phyloP scores from a whole-genome alignment of 2,113 vertebrate genomes.

The Eulemur rufifrons region DNA sequence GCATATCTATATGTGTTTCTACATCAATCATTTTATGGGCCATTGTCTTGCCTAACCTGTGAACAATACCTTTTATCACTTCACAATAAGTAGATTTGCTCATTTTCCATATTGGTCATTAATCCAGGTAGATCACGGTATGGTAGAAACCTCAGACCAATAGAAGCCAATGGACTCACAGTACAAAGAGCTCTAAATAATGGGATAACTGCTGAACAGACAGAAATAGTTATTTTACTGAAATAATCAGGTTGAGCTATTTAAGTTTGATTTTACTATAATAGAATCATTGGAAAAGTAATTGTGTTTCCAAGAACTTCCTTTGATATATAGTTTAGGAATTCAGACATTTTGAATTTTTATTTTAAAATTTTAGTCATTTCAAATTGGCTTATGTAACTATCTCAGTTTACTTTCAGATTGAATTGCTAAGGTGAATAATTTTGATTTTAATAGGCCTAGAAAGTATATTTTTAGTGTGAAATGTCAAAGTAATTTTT shows the following conservation, averaged over 20 bases:
- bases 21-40: not conserved
- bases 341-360: constrained; percentile 13
- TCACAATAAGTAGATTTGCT: not conserved
- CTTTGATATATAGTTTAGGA: not conserved
- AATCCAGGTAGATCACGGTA: not conserved
- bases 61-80: not conserved
- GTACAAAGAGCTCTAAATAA: not conserved
- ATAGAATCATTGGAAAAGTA: not conserved
- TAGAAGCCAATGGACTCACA: not conserved
- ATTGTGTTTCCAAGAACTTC: not conserved
- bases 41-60: not conserved
- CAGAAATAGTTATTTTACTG: not conserved
- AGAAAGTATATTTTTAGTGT: constrained; percentile 40
- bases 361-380: not conserved
- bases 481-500: constrained; percentile 50
- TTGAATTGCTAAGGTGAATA: constrained; percentile 47
- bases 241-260: not conserved
- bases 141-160: not conserved
- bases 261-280: not conserved
- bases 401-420: constrained; percentile 43
- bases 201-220: not conserved
- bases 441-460: constrained; percentile 19
- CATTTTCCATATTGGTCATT: not conserved
- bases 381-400: constrained; percentile 13
- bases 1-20: not conserved